Percentiles rank a stretch among this genome's conserved stretches.
Conservation (phyloP, 1,140 invertebrate species). For the Arctopsyche grandis region DNA sequence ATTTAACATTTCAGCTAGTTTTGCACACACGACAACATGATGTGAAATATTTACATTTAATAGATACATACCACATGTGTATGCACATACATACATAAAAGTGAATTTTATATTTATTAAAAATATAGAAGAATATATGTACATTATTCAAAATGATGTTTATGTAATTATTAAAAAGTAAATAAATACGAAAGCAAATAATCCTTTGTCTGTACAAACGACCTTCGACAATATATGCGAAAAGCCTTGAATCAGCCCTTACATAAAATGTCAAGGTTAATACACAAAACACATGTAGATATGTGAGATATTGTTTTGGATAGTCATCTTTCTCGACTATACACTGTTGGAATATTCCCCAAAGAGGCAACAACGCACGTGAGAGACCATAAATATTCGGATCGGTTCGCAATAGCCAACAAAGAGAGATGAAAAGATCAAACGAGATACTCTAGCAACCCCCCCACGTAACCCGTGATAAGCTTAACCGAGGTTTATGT, state of each 20-base stretch:
- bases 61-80: too few species aligned
- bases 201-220: too few species aligned
- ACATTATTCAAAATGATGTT: too few species aligned
- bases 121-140: too few species aligned
- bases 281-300: neutral
- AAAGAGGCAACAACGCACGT: neutral
- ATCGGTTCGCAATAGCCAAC: slow-evolving; percentile 40
- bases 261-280: neutral
- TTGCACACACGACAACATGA: too few species aligned
- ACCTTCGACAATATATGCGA: neutral
- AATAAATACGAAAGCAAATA: too few species aligned
- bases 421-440: slow-evolving; percentile 50
- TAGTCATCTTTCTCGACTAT: neutral
- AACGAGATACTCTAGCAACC: slow-evolving; percentile 40
- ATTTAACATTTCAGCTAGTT: too few species aligned
- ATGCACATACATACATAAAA: too few species aligned
- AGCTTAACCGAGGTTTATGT: slow-evolving; percentile 46
- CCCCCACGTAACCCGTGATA: slow-evolving; percentile 23
- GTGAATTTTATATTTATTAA: too few species aligned
- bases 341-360: neutral
- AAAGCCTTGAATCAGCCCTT: neutral
- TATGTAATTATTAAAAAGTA: too few species aligned
- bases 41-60: too few species aligned
- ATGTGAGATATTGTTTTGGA: neutral
- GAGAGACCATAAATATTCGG: slow-evolving; percentile 43